Conservation (phyloP, 2,888 invertebrate genomes). For the Polydrusus cervinus region DNA sequence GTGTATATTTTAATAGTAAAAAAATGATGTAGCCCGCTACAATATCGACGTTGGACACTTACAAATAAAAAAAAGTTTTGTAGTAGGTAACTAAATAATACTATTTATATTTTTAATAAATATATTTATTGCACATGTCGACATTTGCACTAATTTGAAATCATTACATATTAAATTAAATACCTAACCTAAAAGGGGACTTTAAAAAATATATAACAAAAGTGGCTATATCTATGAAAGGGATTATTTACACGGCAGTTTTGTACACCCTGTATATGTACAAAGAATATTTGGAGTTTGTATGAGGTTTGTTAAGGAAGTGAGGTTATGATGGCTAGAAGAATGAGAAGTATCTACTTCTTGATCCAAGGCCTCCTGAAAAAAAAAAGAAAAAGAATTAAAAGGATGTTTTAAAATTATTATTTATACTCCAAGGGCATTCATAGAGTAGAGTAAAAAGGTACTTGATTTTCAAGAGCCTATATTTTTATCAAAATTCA, state of each 20-base stretch:
- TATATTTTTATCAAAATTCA: too few relatives aligned
- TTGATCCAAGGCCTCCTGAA: constrained; percentile 43
- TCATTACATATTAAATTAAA: constrained; percentile 58
- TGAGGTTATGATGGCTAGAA: constrained; percentile 41
- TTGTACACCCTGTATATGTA: constrained; percentile 41
- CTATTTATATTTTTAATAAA: constrained; percentile 59
- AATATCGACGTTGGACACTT: too few relatives aligned
- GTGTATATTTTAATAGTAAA: too few relatives aligned
- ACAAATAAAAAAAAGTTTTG: too few relatives aligned
- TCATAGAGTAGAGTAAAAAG: too few relatives aligned
- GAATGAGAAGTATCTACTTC: constrained; percentile 39
- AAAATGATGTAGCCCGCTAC: too few relatives aligned
- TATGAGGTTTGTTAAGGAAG: constrained; percentile 13
- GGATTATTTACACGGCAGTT: constrained; percentile 47
- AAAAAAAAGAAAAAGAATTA: constrained; percentile 33
- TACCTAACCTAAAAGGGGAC: constrained; percentile 55
- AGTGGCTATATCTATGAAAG: constrained; percentile 28
- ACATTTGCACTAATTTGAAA: constrained; percentile 58
- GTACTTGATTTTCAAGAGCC: too few relatives aligned
- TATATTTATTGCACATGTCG: constrained; percentile 62
- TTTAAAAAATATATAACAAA: constrained; percentile 49
- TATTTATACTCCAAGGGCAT: too few relatives aligned
- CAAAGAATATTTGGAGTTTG: constrained; percentile 22
- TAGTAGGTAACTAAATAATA: neutral
- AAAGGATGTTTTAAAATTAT: neutral